These are phyloP conservation scores for Hesperophylax magnus DNA, from an alignment of 1,140 invertebrate species.

Conservation along the genomic window DNA sequence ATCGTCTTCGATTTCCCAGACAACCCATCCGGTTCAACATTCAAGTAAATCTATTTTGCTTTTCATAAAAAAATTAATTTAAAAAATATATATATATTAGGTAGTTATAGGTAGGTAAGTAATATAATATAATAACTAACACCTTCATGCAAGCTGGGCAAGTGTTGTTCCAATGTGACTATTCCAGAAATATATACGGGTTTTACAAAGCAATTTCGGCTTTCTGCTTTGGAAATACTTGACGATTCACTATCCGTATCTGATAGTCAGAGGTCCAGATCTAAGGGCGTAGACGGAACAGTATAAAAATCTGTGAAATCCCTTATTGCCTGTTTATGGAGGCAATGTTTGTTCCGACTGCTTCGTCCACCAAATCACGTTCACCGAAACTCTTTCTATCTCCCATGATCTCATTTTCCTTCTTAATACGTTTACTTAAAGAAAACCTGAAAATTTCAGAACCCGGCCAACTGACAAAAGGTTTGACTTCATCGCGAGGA, in stretches of 20 bases:
- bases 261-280: not conserved
- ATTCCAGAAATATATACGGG: no score
- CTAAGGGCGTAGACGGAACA: not conserved
- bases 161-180: no score
- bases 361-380: slow-evolving; percentile 22
- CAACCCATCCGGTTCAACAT: no score
- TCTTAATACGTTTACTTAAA: not conserved
- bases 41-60: no score
- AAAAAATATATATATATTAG: no score
- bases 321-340: slow-evolving; percentile 32
- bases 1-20: no score
- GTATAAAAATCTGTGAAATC: slow-evolving; percentile 7
- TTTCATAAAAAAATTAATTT: no score
- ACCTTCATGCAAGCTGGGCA: no score
- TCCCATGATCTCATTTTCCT: slow-evolving; percentile 18
- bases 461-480: slow-evolving; percentile 5
- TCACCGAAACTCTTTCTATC: not conserved
- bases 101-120: no score
- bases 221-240: no score
- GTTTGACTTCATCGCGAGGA: not conserved
- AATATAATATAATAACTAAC: no score
- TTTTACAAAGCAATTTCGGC: no score
- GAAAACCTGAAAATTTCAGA: not conserved
- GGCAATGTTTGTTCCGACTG: slow-evolving; percentile 12
- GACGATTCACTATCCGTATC: not conserved